phyloP scores from a whole-genome alignment of 2,888 invertebrate genomes.

The Drymonia ruficornis region DNA sequence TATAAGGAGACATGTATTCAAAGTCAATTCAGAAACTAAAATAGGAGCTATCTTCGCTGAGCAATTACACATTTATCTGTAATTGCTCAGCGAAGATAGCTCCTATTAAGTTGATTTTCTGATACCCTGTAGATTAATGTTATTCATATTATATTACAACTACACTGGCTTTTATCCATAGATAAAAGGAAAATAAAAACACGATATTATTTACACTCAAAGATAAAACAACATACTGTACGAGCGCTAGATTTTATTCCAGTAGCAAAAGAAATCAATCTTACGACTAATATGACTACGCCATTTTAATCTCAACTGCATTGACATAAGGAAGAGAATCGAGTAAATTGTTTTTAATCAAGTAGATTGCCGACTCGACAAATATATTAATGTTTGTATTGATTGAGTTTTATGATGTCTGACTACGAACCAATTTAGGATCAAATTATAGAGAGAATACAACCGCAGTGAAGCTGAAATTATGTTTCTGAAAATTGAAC shows the following conservation, averaged over 20 bases:
- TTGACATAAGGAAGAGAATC: constrained; percentile 11
- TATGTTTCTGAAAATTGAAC: neutral
- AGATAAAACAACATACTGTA: constrained; percentile 21
- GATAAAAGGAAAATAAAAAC: neutral
- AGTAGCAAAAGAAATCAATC: constrained; percentile 31
- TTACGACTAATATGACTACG: constrained; percentile 15
- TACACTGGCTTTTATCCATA: neutral
- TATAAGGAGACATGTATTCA: too few species aligned
- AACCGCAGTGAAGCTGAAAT: neutral
- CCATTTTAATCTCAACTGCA: constrained; percentile 15
- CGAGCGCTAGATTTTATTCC: constrained; percentile 29
- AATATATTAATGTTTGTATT: constrained; percentile 44
- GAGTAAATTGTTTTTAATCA: constrained; percentile 21
- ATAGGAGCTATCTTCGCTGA: too few species aligned
- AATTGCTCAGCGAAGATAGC: too few species aligned
- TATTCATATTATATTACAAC: too few species aligned
- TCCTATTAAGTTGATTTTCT: too few species aligned
- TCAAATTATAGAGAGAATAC: neutral
- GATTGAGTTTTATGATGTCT: constrained; percentile 44
- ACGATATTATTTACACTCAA: neutral
- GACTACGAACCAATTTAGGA: constrained; percentile 18
- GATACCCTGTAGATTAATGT: too few species aligned
- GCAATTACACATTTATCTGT: too few species aligned
- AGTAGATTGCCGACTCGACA: constrained; percentile 38
- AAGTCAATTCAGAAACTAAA: too few species aligned